Conservation (phyloP, 2,113 vertebrate genomes). For the Bubo bubo region DNA sequence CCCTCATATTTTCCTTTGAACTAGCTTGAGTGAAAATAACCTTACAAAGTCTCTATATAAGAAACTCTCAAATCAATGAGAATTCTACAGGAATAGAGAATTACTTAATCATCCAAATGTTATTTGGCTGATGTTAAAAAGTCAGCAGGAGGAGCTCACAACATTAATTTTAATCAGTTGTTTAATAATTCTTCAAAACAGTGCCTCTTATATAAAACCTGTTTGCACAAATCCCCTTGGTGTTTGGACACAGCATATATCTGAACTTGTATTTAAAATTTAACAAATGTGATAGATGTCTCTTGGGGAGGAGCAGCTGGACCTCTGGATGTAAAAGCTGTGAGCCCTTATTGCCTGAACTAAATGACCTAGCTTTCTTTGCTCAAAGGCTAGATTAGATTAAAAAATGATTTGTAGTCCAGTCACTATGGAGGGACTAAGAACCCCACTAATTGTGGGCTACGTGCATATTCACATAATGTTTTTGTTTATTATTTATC, state of each 20-base stretch:
- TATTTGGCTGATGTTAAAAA: conserved; percentile 10
- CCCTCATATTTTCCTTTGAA: neutral
- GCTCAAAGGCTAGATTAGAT: conserved; percentile 15
- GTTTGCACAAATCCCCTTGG: neutral
- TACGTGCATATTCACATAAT: neutral
- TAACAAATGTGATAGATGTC: neutral
- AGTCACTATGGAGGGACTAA: neutral
- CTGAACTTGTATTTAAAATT: conserved; percentile 1
- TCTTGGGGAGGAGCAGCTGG: neutral
- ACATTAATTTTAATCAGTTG: conserved; percentile 19
- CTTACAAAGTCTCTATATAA: neutral
- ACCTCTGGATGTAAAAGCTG: neutral
- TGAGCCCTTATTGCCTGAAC: neutral
- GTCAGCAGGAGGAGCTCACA: neutral
- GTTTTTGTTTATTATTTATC: neutral
- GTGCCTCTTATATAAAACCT: neutral
- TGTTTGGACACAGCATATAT: neutral
- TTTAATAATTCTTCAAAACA: conserved; percentile 31
- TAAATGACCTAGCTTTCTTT: conserved; percentile 6
- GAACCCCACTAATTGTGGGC: neutral
- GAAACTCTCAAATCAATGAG: neutral
- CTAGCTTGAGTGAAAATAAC: neutral
- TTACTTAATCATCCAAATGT: neutral
- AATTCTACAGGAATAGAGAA: neutral
- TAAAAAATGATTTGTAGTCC: neutral